Evolutionary conservation across 2,113 vertebrate species (phyloP).

Genomic region (Gopherus evgoodei): DNA sequence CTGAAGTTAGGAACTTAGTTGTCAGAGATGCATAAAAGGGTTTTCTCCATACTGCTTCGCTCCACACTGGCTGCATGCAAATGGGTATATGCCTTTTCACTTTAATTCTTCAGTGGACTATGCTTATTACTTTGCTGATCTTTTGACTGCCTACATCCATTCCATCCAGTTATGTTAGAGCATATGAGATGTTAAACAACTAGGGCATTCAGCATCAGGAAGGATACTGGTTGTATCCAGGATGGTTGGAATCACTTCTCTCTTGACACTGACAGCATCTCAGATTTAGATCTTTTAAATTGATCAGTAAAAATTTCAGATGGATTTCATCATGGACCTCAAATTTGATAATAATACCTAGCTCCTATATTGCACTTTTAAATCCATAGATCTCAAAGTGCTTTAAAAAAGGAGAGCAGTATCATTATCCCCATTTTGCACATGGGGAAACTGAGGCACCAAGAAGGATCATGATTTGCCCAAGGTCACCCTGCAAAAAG

Average conservation of each 20-base stretch:
- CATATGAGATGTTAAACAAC: not conserved
- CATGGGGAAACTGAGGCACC: not conserved
- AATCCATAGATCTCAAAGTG: not conserved
- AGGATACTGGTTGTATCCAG: not conserved
- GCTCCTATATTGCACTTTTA: not conserved
- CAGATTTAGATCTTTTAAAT: not conserved
- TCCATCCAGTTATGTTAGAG: no score
- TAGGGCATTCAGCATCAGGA: not conserved
- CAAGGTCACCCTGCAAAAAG: no score
- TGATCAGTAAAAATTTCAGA: not conserved
- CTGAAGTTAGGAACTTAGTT: fast-evolving
- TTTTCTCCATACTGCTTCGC: not conserved
- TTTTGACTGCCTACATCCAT: not conserved
- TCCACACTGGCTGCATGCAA: not conserved
- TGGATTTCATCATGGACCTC: not conserved
- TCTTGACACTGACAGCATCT: not conserved
- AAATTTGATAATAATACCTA: not conserved
- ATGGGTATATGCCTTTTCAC: not conserved
- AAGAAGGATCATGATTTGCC: not conserved
- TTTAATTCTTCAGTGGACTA: not conserved
- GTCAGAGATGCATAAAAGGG: not conserved
- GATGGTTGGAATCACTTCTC: not conserved
- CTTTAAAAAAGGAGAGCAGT: not conserved
- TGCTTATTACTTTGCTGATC: not conserved
- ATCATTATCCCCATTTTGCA: not conserved